Conservation (phyloP, 2,113 vertebrate species). For the Lophotis ruficrista region DNA sequence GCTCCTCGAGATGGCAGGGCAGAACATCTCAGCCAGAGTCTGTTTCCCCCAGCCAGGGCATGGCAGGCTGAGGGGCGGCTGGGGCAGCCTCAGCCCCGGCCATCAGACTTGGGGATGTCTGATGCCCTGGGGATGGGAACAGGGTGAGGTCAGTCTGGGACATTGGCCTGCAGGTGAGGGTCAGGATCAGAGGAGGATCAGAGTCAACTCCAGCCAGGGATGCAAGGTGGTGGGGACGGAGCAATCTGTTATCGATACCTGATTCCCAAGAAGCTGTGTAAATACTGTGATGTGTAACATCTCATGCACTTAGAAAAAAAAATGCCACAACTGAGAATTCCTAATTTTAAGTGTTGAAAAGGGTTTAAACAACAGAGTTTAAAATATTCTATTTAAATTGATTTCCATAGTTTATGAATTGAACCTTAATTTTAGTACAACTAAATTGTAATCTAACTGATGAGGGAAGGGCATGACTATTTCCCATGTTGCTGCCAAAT, state of each 20-base stretch:
- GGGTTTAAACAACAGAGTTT: not conserved
- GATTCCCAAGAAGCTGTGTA: not conserved
- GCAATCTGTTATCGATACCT: not conserved
- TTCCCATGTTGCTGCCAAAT: not conserved
- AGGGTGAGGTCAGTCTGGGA: not conserved
- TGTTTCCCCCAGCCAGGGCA: not conserved
- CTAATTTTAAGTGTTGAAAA: not conserved
- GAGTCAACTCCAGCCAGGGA: not conserved
- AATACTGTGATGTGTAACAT: not conserved
- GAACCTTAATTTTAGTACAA: not conserved
- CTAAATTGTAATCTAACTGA: not conserved
- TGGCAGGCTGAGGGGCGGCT: not conserved
- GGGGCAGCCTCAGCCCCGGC: not conserved
- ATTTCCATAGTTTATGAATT: not conserved
- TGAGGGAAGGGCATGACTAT: not conserved
- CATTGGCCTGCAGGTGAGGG: rapidly evolving
- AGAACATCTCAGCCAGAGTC: not conserved
- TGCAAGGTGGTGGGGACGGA: not conserved
- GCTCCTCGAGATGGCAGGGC: not conserved
- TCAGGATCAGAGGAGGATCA: not conserved
- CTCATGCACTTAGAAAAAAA: not conserved
- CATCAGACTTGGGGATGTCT: not conserved
- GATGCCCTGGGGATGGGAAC: not conserved
- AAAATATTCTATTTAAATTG: not conserved
- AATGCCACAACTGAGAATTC: not conserved